Evolutionary conservation across 2,888 invertebrate species (phyloP), one percentile per base, ranked within the genome.

Genomic region (Pyrochroa serraticornis): DNA sequence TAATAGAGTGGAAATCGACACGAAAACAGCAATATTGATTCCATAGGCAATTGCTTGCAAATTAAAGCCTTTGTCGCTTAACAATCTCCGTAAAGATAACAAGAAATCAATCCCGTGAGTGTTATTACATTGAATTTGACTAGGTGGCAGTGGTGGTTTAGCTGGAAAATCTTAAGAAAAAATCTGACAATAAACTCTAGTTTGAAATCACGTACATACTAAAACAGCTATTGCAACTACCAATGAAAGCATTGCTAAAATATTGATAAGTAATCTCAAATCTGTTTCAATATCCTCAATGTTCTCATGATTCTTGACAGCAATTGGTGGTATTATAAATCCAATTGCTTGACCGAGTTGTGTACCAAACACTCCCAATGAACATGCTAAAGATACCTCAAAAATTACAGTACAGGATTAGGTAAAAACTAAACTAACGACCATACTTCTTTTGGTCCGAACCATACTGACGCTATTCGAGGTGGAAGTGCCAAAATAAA

Each of bases 391-490:
- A 2, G 89, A 82, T 3, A 78, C 66, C 72, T 72, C 34, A 51
- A 74, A 67, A 55, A 60, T 13, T 9, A 30, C 12, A 38, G 22
- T 22, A 22, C 22, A 22, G 22, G 22, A 22, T 42, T 47, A 39
- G 12, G 35, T 22, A 22, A 35, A 43, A 51, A 12, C 33, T 30
- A 38, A 3, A 36, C n/a, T 6, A 44, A 13, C 30, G 3, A 41
- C 13, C 37, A 46, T 13, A 97, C 95, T 82, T 97, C 93, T 72
- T 92, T 89, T 0, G 93, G 89, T 0, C 96, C 95, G 77, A 98
- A 98, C 97, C 97, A 98, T 37, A 95, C 92, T 0, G 97, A 95
- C 0, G 97, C 96, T 63, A 97, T 81, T 43, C 89, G 82, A 0
- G 97, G 91, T 0, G 97, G 97, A 45, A 97, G 85, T 65, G 93